Percentiles rank a stretch among this genome's conserved stretches.
phyloP scores from a whole-genome alignment of 2,888 invertebrate genomes.

The Syritta pipiens region DNA sequence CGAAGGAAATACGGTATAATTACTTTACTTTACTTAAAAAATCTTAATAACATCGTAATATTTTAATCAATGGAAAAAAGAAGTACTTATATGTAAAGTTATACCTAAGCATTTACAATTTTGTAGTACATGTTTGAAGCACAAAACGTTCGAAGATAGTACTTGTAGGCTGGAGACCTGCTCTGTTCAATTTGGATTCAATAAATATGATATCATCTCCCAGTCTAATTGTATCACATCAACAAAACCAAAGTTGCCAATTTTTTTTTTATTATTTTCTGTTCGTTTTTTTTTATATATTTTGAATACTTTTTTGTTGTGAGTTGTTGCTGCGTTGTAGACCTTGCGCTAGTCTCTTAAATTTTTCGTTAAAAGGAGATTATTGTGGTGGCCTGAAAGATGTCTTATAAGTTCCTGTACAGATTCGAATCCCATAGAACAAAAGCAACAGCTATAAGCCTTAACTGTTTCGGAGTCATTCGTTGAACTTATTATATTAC shows the following conservation, averaged over 20 bases:
- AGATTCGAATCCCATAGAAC: slow-evolving; percentile 91
- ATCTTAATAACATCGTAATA: slow-evolving; percentile 42
- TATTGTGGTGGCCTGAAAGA: slow-evolving; percentile 93
- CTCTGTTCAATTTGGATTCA: slow-evolving; percentile 52
- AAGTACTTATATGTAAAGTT: slow-evolving; percentile 48
- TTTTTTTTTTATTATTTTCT: no score
- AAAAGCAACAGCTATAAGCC: slow-evolving; percentile 92
- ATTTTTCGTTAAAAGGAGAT: slow-evolving; percentile 91
- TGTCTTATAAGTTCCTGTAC: slow-evolving; percentile 92
- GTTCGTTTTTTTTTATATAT: no score
- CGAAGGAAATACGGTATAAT: slow-evolving; percentile 34
- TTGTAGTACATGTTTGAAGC: slow-evolving; percentile 45
- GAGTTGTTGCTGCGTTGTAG: slow-evolving; percentile 27
- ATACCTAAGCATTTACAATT: slow-evolving; percentile 60
- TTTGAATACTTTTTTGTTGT: slow-evolving; percentile 58
- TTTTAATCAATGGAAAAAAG: slow-evolving; percentile 20
- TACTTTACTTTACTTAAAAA: slow-evolving; percentile 17
- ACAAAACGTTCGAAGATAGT: slow-evolving; percentile 42
- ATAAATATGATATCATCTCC: slow-evolving; percentile 62
- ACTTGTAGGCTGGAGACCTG: slow-evolving; percentile 49
- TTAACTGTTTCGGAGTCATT: slow-evolving; percentile 87
- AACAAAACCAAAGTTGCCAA: slow-evolving; percentile 63
- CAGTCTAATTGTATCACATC: slow-evolving; percentile 63
- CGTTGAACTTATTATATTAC: slow-evolving; percentile 87
- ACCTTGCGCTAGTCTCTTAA: slow-evolving; percentile 83